phyloP scores from a whole-genome alignment of 2,113 vertebrate genomes.

The Ceratotherium simum region DNA sequence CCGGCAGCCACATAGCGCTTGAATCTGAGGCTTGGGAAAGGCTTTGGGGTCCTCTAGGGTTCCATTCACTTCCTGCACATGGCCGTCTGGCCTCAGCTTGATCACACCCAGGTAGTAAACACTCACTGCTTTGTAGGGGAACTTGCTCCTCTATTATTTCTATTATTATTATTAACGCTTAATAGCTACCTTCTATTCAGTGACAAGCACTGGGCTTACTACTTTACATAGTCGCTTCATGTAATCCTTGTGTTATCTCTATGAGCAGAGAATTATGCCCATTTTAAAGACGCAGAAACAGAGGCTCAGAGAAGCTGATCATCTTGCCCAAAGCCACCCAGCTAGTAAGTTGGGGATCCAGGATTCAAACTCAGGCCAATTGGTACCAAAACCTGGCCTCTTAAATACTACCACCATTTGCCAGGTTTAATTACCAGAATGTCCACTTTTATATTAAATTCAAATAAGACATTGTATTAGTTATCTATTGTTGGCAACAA shows the following conservation, averaged over 20 bases:
- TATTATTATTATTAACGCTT: not conserved
- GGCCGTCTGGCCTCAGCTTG: not conserved
- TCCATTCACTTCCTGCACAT: not conserved
- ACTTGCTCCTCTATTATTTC: not conserved
- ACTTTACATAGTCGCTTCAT: not conserved
- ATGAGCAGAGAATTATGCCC: not conserved
- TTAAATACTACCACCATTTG: not conserved
- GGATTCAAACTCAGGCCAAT: not conserved
- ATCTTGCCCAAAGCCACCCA: not conserved
- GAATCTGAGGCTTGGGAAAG: not conserved
- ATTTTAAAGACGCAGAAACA: not conserved
- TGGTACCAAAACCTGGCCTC: not conserved
- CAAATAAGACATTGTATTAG: not conserved
- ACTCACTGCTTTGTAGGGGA: not conserved
- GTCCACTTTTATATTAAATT: not conserved
- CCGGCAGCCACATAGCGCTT: not conserved
- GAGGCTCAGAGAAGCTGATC: not conserved
- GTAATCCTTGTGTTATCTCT: not conserved
- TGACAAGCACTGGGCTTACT: not conserved
- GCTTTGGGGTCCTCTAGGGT: not conserved
- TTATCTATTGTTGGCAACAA: not conserved
- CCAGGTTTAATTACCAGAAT: not conserved
- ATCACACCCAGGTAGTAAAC: not conserved
- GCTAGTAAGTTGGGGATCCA: not conserved
- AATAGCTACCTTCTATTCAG: not conserved